Evolutionary conservation across 2,888 invertebrate species (phyloP).

Genomic region (Heliconius cydno): DNA sequence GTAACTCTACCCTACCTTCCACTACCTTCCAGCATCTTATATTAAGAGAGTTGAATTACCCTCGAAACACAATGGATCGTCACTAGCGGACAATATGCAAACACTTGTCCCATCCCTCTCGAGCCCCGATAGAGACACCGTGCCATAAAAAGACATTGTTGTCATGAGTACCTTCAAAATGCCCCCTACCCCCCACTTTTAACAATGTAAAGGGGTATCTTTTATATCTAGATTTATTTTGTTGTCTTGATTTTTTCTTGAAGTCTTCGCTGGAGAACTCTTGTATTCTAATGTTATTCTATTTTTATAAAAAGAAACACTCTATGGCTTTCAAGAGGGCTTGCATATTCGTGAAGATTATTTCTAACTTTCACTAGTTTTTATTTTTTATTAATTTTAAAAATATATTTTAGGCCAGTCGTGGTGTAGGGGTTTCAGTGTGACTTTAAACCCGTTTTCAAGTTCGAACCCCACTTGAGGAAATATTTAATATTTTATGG

Average conservation of each 20-base stretch:
- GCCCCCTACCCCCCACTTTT: constrained; percentile 39
- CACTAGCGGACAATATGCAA: constrained; percentile 54
- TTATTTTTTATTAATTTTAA: not conserved
- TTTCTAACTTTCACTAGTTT: not conserved
- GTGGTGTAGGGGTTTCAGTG: too few relatives aligned
- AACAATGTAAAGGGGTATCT: constrained; percentile 38
- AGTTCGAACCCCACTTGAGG: too few relatives aligned
- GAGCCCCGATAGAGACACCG: constrained; percentile 54
- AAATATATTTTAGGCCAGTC: not conserved
- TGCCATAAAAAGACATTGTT: constrained; percentile 63
- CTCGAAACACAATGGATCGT: constrained; percentile 64
- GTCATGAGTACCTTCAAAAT: constrained; percentile 53
- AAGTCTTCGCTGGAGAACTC: not conserved
- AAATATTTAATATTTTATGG: too few relatives aligned
- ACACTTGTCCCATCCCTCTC: constrained; percentile 34
- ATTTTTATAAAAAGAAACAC: constrained; percentile 1
- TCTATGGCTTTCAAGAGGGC: not conserved
- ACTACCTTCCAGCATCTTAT: constrained; percentile 42
- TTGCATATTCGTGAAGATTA: not conserved
- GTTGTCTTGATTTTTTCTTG: constrained; percentile 7
- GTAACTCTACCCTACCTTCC: constrained; percentile 23
- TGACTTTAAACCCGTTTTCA: too few relatives aligned
- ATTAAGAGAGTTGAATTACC: constrained; percentile 49
- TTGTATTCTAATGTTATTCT: constrained; percentile 6
- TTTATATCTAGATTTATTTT: constrained; percentile 14